These are phyloP conservation scores for Nyctibius grandis DNA, from an alignment of 2,797 vertebrate species.

Conservation along the genomic window DNA sequence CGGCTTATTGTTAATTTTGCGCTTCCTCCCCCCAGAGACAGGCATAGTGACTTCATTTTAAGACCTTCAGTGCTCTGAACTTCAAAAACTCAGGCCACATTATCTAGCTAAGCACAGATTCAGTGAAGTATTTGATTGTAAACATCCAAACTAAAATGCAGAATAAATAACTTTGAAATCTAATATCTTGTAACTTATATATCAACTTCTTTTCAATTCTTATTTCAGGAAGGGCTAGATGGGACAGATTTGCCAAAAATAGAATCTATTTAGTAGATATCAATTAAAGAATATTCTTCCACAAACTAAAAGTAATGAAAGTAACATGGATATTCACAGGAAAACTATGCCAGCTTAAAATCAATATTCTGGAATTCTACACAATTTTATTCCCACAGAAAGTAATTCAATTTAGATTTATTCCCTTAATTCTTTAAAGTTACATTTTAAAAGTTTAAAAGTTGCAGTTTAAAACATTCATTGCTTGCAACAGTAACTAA, in stretches of 20 bases:
- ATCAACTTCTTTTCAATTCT: neutral
- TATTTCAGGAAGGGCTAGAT: neutral
- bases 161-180: neutral
- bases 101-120: neutral
- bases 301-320: neutral
- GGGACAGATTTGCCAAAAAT: neutral
- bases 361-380: neutral
- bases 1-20: neutral
- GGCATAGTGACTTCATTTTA: neutral
- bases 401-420: neutral
- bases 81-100: neutral
- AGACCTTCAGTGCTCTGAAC: neutral
- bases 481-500: neutral
- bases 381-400: neutral
- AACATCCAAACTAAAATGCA: neutral
- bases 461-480: neutral
- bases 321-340: neutral
- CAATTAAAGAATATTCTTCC: neutral
- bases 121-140: neutral
- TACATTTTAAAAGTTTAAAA: neutral
- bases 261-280: neutral
- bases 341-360: neutral
- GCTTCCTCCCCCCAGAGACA: neutral
- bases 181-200: neutral
- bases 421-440: constrained; percentile 14